Percentiles rank a stretch among this genome's conserved stretches.
These are phyloP conservation scores for Pinctada fucata DNA, from an alignment of 2,888 invertebrate species.

Conservation along the genomic window DNA sequence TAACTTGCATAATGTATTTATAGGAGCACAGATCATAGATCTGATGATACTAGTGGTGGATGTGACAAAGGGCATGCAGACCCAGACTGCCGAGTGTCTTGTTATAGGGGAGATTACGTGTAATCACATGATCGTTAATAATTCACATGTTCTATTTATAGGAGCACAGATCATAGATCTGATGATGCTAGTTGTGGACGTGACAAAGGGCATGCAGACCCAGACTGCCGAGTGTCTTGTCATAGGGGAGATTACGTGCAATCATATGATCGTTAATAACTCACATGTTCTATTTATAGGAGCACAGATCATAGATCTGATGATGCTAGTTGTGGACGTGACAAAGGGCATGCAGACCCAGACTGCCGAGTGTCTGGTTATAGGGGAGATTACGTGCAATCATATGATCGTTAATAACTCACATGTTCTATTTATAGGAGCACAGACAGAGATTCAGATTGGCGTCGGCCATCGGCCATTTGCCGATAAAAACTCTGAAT, in stretches of 20 bases:
- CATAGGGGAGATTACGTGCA: conserved; percentile 83
- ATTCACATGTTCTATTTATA: conserved; percentile 58
- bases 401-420: conserved; percentile 76
- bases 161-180: conserved; percentile 86
- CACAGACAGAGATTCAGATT: too few relatives aligned
- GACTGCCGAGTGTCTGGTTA: conserved; percentile 86
- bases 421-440: conserved; percentile 77
- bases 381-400: conserved; percentile 83
- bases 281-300: conserved; percentile 76
- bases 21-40: conserved; percentile 86
- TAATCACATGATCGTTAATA: conserved; percentile 77
- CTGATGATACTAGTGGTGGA: conserved; percentile 85
- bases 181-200: conserved; percentile 84
- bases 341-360: conserved; percentile 87
- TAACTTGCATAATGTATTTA: conserved; percentile 32
- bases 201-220: conserved; percentile 85
- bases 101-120: conserved; percentile 84
- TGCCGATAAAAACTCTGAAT: too few relatives aligned
- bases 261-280: conserved; percentile 79
- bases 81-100: conserved; percentile 87
- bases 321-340: conserved; percentile 84
- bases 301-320: conserved; percentile 85
- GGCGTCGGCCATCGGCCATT: too few relatives aligned
- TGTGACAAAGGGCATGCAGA: conserved; percentile 85
- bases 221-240: conserved; percentile 88